A percentile compares a stretch with the other conserved stretches of the same genome.
These are phyloP conservation scores for Wasmannia auropunctata DNA, from an alignment of 1,140 invertebrate species.

Conservation along the genomic window DNA sequence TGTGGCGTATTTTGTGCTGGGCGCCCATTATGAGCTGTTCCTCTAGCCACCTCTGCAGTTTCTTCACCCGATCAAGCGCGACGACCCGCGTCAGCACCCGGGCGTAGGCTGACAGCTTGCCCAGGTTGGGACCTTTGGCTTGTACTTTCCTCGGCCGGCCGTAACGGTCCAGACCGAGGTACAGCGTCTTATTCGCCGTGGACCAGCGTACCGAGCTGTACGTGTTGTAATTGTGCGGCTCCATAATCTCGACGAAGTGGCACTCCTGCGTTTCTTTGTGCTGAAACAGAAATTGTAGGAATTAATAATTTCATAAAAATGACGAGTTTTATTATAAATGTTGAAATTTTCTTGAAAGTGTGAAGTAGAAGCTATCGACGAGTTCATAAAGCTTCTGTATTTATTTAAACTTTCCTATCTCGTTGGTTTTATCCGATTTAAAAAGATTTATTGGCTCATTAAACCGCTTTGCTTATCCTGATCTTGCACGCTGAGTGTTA, in stretches of 20 bases:
- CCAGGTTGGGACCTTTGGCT: conserved; percentile 88
- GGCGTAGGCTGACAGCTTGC: conserved; percentile 90
- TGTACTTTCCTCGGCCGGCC: conserved; percentile 90
- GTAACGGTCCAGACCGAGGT: conserved; percentile 90
- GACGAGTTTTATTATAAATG: background rate
- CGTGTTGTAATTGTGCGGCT: conserved; percentile 93
- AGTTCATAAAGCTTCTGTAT: background rate
- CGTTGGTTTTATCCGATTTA: background rate
- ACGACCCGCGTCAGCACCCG: conserved; percentile 89
- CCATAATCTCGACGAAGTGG: conserved; percentile 94
- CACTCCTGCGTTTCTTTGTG: conserved; percentile 92
- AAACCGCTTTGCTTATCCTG: background rate
- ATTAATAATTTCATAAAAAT: conserved; percentile 49
- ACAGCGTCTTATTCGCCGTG: conserved; percentile 89
- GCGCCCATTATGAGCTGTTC: too few relatives aligned
- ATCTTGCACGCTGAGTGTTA: background rate
- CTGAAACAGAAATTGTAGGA: conserved; percentile 88
- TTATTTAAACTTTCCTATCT: background rate
- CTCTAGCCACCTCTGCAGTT: too few relatives aligned
- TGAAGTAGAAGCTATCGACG: background rate
- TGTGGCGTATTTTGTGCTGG: conserved; percentile 80
- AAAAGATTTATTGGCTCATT: background rate
- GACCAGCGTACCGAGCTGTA: conserved; percentile 92
- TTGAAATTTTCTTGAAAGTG: background rate
- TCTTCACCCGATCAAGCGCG: conserved; percentile 84